Percentiles rank a stretch among this genome's conserved stretches.
phyloP scores from a whole-genome alignment of 2,113 vertebrate species.

The Carassius carassius region DNA sequence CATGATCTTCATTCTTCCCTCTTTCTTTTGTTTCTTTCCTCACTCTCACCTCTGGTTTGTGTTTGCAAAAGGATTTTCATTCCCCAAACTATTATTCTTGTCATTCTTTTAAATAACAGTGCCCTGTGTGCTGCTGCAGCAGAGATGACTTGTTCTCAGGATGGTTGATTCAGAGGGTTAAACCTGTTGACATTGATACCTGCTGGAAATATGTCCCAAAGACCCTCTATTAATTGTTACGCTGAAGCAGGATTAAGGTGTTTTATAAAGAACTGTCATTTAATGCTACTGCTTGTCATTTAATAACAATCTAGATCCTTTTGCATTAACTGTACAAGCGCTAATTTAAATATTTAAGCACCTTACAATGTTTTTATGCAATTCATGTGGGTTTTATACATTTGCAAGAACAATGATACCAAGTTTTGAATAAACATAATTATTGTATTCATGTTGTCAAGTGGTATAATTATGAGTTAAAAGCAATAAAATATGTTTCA shows the following conservation, averaged over 20 bases:
- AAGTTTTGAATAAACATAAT: too few species aligned
- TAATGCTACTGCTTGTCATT: not conserved
- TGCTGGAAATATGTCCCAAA: not conserved
- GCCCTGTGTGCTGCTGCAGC: too few species aligned
- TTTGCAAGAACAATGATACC: too few species aligned
- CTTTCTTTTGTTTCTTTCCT: not conserved
- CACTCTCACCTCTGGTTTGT: slow-evolving; percentile 11
- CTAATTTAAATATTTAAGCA: not conserved
- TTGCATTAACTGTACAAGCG: not conserved
- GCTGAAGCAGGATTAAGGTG: not conserved
- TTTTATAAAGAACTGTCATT: not conserved
- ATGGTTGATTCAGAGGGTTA: slow-evolving; percentile 1
- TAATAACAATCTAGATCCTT: not conserved
- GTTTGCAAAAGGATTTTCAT: slow-evolving; percentile 1
- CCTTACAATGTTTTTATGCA: not conserved
- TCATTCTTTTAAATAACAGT: slow-evolving; percentile 1
- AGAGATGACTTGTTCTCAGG: not conserved
- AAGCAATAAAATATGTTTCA: too few species aligned
- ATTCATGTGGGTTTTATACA: too few species aligned
- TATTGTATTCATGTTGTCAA: too few species aligned
- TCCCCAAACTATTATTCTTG: not conserved
- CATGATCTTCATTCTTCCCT: not conserved
- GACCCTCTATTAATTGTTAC: not conserved
- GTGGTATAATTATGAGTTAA: too few species aligned
- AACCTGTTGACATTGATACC: slow-evolving; percentile 23